phyloP scores from a whole-genome alignment of 2,888 invertebrate genomes.

The Esperia sulphurella region DNA sequence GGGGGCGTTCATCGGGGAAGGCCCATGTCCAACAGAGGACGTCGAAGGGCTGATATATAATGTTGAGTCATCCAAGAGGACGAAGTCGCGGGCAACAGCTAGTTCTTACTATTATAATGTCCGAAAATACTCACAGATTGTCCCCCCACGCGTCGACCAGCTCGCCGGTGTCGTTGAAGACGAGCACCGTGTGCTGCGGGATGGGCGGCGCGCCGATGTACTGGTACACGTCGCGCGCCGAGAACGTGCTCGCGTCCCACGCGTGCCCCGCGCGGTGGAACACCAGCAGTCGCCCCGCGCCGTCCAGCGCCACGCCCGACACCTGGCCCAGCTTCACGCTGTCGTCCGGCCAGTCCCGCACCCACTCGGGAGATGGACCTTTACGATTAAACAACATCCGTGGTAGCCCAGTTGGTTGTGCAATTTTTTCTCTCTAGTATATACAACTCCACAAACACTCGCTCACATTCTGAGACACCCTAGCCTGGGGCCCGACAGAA shows the following conservation, averaged over 20 bases:
- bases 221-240: constrained; percentile 73
- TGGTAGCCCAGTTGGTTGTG: too few species aligned
- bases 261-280: constrained; percentile 88
- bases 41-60: too few species aligned
- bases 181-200: constrained; percentile 80
- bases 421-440: too few species aligned
- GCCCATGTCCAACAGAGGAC: too few species aligned
- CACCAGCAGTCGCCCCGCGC: constrained; percentile 84
- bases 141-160: constrained; percentile 84
- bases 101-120: not conserved
- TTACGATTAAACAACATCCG: not conserved
- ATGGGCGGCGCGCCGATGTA: constrained; percentile 80
- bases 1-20: too few species aligned
- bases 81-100: too few species aligned
- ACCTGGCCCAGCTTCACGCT: constrained; percentile 84
- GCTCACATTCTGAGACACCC: too few species aligned
- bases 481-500: too few species aligned
- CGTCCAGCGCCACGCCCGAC: constrained; percentile 88
- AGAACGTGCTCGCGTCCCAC: constrained; percentile 82
- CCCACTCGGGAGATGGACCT: constrained; percentile 74
- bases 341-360: constrained; percentile 78
- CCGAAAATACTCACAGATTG: constrained; percentile 81
- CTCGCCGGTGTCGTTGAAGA: constrained; percentile 81
- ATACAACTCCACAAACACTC: too few species aligned
- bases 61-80: too few species aligned